Conservation (phyloP, 1,140 invertebrate species). For the Cotesia typhae region DNA sequence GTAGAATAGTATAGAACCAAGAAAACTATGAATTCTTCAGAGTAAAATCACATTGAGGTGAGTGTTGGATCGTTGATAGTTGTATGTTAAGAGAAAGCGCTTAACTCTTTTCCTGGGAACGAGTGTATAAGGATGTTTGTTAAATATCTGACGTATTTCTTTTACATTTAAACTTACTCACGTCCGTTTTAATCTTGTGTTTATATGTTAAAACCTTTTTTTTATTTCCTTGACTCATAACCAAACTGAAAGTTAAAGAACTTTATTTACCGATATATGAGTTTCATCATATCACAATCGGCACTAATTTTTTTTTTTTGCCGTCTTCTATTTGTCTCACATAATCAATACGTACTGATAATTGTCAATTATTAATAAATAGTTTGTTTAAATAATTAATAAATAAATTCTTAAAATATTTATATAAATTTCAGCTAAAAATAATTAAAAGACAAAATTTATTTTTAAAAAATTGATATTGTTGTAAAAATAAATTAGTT, state of each 20-base stretch:
- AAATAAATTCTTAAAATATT: constrained; percentile 9
- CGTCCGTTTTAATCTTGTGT: background rate
- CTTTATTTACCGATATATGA: background rate
- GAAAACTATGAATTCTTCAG: constrained; percentile 9
- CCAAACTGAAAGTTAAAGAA: too few species aligned
- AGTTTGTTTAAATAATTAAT: background rate
- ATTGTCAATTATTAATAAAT: background rate
- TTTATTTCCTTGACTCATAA: too few species aligned
- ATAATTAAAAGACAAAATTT: too few species aligned
- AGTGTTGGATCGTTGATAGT: background rate
- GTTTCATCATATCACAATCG: background rate
- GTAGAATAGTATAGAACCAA: too few species aligned
- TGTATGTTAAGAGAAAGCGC: constrained; percentile 12
- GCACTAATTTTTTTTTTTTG: too few species aligned
- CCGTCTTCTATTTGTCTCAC: too few species aligned
- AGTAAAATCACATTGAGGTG: constrained; percentile 11
- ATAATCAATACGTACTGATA: background rate
- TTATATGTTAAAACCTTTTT: too few species aligned
- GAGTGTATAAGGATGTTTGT: constrained; percentile 12
- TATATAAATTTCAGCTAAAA: background rate
- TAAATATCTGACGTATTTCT: constrained; percentile 7
- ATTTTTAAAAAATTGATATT: too few species aligned
- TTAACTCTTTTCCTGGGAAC: constrained; percentile 11
- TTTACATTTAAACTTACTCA: background rate
- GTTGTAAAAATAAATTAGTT: too few species aligned